Base-by-base conservation (phyloP, 2,888 invertebrate genomes). In the Holacanthella duospinosa region DNA sequence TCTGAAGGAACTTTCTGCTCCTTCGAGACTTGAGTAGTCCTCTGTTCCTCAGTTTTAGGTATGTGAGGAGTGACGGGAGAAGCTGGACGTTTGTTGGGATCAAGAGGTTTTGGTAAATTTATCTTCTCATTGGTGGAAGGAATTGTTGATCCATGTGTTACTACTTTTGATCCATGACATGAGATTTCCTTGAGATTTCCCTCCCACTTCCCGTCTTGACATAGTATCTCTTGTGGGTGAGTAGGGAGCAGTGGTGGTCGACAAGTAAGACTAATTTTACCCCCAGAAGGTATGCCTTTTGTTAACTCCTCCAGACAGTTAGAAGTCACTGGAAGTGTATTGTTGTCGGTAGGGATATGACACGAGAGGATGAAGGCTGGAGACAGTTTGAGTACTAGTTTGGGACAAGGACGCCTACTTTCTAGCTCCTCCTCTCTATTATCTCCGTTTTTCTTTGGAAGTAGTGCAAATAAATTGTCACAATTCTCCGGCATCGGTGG, bases 271-370 rank as follows among this genome's bases (percentile, higher is more conserved):
- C 21, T 43, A n/a, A 59, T 16, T 21, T 44, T 59, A 6, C 43
- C 26, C 19, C 59, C 59, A 2, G 59, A 59, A 43, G 59, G 59
- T 4, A 59, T 44, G 24, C 44, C n/a, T 12, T 16, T 44, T 3
- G 19, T 16, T 4, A 48, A n/a, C 6, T 21, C 4, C 21, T 28
- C n/a, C 4, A 59, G 3, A 27, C 59, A 59, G n/a, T 59, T 43
- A 6, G 21, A 43, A 3, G 9, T 55, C 4, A 9, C n/a, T 55
- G 26, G 9, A 6, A n/a, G 43, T 9, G 48, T 3, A 3, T 59
- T 21, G 4, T 4, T 4, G 4, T 48, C 19, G 4, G 43, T 44
- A 19, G 59, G 59, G 16, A 26, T 6, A 4, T 36, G 44, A 44
- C 59, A 59, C 4, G 43, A 36, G 25, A 59, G 25, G 9, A 59